These are phyloP conservation scores for Doryteuthis pealeii DNA, from an alignment of 1,140 invertebrate species.

Conservation along the genomic window DNA sequence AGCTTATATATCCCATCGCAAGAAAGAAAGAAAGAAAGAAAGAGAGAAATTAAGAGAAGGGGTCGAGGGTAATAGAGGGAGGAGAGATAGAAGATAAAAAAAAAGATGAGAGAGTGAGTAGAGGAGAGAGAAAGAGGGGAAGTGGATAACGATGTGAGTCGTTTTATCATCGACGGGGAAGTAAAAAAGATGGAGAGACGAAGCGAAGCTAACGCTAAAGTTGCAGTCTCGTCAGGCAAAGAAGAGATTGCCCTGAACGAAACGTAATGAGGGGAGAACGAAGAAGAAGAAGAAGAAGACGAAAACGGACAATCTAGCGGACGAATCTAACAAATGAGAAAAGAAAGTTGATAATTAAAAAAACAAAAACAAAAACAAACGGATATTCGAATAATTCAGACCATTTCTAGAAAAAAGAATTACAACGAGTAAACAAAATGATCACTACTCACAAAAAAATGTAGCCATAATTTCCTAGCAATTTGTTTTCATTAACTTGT, in stretches of 20 bases:
- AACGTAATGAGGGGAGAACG: not conserved
- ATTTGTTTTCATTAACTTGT: too few relatives aligned
- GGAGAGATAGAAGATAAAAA: not conserved
- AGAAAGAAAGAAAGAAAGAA: not conserved
- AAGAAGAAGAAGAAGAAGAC: not conserved
- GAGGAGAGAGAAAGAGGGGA: not conserved
- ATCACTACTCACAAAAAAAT: too few relatives aligned
- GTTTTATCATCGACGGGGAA: not conserved
- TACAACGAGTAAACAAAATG: too few relatives aligned
- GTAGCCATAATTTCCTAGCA: too few relatives aligned
- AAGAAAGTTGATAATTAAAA: too few relatives aligned
- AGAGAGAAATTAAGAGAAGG: not conserved
- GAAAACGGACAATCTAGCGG: too few relatives aligned
- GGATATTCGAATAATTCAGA: too few relatives aligned
- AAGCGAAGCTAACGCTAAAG: not conserved
- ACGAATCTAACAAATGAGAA: too few relatives aligned
- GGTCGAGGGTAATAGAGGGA: not conserved
- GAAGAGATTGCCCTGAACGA: not conserved
- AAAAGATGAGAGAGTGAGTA: not conserved
- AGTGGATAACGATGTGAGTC: not conserved
- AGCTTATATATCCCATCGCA: too few relatives aligned
- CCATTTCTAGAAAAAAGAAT: too few relatives aligned
- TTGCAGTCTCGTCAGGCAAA: not conserved
- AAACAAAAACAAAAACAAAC: too few relatives aligned
- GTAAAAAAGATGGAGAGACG: not conserved